Conservation (phyloP, 2,888 invertebrate species). For the Crocallis elinguaria region DNA sequence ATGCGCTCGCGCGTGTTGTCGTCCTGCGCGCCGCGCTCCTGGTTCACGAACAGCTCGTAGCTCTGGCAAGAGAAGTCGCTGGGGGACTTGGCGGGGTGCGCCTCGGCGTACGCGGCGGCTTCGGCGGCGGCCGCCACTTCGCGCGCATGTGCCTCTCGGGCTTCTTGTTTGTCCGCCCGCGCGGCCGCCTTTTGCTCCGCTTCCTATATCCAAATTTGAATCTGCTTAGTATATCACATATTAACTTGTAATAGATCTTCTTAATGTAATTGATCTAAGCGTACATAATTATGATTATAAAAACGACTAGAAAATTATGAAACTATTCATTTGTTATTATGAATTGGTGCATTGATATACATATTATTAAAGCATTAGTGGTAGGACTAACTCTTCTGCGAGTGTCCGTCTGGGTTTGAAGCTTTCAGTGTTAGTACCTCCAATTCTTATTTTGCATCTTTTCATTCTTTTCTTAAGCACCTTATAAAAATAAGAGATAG, state of each 20-base stretch:
- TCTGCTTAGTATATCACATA: not conserved
- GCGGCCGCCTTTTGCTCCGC: conserved; percentile 93
- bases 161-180: conserved; percentile 86
- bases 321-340: too few relatives aligned
- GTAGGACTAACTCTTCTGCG: too few relatives aligned
- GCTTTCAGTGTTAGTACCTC: too few relatives aligned
- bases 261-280: too few relatives aligned
- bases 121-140: conserved; percentile 87
- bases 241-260: not conserved
- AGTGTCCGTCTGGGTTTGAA: too few relatives aligned
- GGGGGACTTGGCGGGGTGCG: conserved; percentile 93
- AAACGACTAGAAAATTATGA: too few relatives aligned
- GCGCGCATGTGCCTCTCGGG: conserved; percentile 85
- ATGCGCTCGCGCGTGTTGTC: conserved; percentile 96
- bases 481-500: too few relatives aligned
- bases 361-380: too few relatives aligned
- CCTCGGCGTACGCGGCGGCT: conserved; percentile 86
- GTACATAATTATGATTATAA: too few relatives aligned
- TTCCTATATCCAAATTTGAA: conserved; percentile 83
- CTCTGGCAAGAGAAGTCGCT: conserved; percentile 96
- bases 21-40: conserved; percentile 94
- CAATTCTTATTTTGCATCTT: too few relatives aligned
- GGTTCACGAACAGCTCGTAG: conserved; percentile 95
- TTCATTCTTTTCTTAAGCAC: too few relatives aligned
- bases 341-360: too few relatives aligned